Percentiles rank a stretch among this genome's conserved stretches.
Evolutionary conservation across 2,888 invertebrate genomes (phyloP).

Genomic region (Acanthosepion esculentum): DNA sequence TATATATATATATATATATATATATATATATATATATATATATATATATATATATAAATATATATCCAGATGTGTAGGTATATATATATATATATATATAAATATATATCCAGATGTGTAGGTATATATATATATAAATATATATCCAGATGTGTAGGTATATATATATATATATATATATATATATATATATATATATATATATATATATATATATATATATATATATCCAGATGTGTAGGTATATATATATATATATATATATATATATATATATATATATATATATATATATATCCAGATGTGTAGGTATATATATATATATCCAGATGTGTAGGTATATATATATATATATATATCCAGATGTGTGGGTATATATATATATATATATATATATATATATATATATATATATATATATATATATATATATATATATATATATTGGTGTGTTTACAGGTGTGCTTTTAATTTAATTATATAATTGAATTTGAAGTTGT

Average conservation of each 20-base stretch:
- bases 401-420: constrained; percentile 2
- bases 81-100: no score
- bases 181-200: constrained; percentile 37
- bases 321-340: not conserved
- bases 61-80: not conserved
- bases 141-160: constrained; percentile 24
- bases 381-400: constrained; percentile 41
- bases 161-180: constrained; percentile 38
- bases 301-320: constrained; percentile 41
- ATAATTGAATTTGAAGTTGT: no score
- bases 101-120: not conserved
- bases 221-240: not conserved
- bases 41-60: constrained; percentile 38
- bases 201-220: constrained; percentile 35
- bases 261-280: not conserved
- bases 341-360: constrained; percentile 35
- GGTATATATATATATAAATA: constrained; percentile 35
- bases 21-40: no score
- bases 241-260: not conserved
- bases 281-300: constrained; percentile 39
- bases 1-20: no score
- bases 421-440: not conserved
- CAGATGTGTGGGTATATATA: not conserved
- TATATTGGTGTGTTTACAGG: not conserved
- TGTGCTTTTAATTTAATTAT: no score